Percentiles rank a stretch among this genome's conserved stretches.
phyloP scores from a whole-genome alignment of 2,113 vertebrate genomes.

The Seriola rivoliana region DNA sequence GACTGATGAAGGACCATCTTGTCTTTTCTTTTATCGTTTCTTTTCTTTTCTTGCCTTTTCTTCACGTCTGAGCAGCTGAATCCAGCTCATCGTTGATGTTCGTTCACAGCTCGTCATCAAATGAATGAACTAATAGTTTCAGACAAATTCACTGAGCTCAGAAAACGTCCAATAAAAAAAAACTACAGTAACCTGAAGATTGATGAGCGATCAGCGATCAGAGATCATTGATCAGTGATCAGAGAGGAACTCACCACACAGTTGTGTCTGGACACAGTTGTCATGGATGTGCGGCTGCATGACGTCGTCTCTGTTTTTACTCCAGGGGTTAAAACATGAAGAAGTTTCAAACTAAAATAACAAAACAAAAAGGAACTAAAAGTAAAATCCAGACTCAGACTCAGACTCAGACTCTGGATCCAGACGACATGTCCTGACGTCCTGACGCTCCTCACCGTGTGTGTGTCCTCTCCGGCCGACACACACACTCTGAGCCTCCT shows the following conservation, averaged over 20 bases:
- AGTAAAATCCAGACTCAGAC: background rate
- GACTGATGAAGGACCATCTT: too few species aligned
- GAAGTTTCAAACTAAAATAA: background rate
- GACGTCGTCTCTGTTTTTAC: slow-evolving; percentile 2
- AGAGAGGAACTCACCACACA: slow-evolving; percentile 70
- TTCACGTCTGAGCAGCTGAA: too few species aligned
- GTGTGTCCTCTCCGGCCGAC: slow-evolving; percentile 56
- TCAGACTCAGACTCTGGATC: too few species aligned
- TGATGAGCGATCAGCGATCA: background rate
- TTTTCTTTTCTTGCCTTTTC: too few species aligned
- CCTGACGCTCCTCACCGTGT: background rate
- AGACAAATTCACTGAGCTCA: too few species aligned
- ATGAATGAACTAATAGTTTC: too few species aligned
- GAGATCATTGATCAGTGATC: background rate
- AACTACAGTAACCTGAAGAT: too few species aligned
- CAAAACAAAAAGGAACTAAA: slow-evolving; percentile 23
- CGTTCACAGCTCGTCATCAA: too few species aligned
- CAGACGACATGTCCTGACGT: too few species aligned
- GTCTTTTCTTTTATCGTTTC: too few species aligned
- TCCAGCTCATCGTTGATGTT: too few species aligned
- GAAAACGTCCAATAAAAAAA: too few species aligned
- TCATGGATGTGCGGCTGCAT: slow-evolving; percentile 79
- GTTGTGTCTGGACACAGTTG: slow-evolving; percentile 68
- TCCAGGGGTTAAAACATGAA: slow-evolving; percentile 12
- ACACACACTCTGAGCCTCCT: slow-evolving; percentile 54